phyloP scores from a whole-genome alignment of 2,113 vertebrate genomes.

The Reinhardtius hippoglossoides region DNA sequence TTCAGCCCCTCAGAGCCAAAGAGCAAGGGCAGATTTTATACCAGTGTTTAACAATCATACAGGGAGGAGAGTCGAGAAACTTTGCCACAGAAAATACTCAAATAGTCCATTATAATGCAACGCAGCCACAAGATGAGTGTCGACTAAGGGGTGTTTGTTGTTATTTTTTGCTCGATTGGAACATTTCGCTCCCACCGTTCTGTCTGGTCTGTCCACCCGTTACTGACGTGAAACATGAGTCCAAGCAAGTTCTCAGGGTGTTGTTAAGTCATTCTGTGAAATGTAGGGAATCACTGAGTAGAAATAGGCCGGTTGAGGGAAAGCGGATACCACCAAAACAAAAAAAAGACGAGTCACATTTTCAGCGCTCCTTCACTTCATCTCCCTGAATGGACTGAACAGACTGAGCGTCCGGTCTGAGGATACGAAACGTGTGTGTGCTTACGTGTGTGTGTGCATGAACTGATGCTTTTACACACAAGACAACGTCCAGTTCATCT shows the following conservation, averaged over 20 bases:
- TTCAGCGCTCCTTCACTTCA: slow-evolving; percentile 38
- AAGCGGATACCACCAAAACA: slow-evolving; percentile 25
- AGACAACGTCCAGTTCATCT: slow-evolving; percentile 80
- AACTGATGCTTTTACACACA: slow-evolving; percentile 77
- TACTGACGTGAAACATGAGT: slow-evolving; percentile 41
- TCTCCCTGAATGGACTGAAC: slow-evolving; percentile 39
- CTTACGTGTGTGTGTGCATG: slow-evolving; percentile 66
- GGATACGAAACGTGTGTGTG: slow-evolving; percentile 48
- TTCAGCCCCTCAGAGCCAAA: slow-evolving; percentile 65
- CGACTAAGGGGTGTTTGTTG: background rate
- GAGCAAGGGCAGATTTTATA: slow-evolving; percentile 66
- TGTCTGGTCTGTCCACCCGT: slow-evolving; percentile 25
- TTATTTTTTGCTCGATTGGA: slow-evolving; percentile 26
- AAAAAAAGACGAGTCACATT: background rate
- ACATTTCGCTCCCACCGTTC: slow-evolving; percentile 22
- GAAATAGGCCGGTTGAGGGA: slow-evolving; percentile 15
- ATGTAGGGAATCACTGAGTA: slow-evolving; percentile 66
- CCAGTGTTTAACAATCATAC: slow-evolving; percentile 51
- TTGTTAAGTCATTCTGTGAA: slow-evolving; percentile 66
- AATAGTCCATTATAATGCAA: slow-evolving; percentile 34
- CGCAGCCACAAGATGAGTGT: slow-evolving; percentile 19
- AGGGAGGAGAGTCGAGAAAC: slow-evolving; percentile 21
- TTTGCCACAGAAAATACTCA: slow-evolving; percentile 16
- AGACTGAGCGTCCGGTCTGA: slow-evolving; percentile 51
- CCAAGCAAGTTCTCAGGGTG: slow-evolving; percentile 61